phyloP scores from a whole-genome alignment of 92 coral and sea anemone genomes.

The Muricea muricata region DNA sequence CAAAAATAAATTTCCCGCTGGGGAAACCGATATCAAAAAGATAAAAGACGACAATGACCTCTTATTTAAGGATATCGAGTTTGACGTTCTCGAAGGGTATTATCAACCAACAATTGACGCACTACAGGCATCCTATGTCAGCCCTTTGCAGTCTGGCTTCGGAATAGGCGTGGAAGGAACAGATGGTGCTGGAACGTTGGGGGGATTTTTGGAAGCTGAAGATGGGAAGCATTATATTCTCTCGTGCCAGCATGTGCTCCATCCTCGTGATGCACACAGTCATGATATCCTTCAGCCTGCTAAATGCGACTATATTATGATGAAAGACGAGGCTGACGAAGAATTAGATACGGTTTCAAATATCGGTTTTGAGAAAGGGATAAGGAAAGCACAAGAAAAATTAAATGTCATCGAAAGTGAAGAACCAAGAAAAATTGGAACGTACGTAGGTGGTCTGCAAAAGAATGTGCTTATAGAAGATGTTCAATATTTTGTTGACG shows the following conservation, averaged over 20 bases:
- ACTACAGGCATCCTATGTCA: neutral
- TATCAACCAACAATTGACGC: neutral
- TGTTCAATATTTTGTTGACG: conserved; percentile 41
- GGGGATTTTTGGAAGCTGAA: conserved; percentile 36
- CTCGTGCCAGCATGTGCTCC: conserved; percentile 50
- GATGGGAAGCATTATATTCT: conserved; percentile 11
- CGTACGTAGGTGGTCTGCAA: conserved; percentile 18
- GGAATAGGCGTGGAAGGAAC: conserved; percentile 40
- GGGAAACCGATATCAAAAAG: conserved; percentile 28
- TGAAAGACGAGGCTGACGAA: no score
- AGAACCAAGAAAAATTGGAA: conserved; percentile 40
- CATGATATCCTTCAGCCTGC: no score
- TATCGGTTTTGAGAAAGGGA: neutral
- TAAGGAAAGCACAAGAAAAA: no score
- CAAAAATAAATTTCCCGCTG: conserved; percentile 58
- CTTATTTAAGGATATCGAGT: no score
- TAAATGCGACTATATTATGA: no score
- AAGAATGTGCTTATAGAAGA: neutral
- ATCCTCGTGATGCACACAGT: neutral
- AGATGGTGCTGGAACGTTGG: conserved; percentile 33
- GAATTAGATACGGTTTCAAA: no score
- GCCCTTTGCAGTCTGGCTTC: conserved; percentile 16
- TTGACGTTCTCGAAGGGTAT: conserved; percentile 53
- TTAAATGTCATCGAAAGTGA: neutral
- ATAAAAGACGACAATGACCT: neutral